These are phyloP conservation scores for Campylomormyrus tamandua DNA, from an alignment of 2,113 vertebrate species.

Conservation along the genomic window DNA sequence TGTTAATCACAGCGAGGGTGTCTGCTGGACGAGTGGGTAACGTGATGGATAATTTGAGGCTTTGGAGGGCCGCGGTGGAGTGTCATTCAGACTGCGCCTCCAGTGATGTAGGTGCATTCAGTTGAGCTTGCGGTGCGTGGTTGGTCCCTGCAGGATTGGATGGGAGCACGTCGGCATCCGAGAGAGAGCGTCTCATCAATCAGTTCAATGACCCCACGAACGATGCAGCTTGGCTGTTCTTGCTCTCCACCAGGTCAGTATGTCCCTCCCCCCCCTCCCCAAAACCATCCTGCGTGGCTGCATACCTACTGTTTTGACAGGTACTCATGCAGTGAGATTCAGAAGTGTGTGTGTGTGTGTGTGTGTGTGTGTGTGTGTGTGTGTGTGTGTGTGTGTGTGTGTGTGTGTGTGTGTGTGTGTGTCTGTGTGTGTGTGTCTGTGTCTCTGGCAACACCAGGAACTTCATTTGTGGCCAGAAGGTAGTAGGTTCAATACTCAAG, in stretches of 20 bases:
- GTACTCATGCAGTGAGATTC: background rate
- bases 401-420: background rate
- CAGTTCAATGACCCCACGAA: constrained; percentile 95
- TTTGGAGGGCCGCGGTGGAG: background rate
- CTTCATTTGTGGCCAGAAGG: background rate
- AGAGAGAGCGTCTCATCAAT: constrained; percentile 92
- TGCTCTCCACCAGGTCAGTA: constrained; percentile 87
- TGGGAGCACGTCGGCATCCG: constrained; percentile 90
- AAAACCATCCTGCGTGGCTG: background rate
- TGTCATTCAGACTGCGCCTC: background rate
- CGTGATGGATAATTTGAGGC: background rate
- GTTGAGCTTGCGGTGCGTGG: background rate
- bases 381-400: background rate
- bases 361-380: background rate
- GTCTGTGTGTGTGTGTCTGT: background rate
- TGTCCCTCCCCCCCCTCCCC: background rate
- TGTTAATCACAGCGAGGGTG: background rate
- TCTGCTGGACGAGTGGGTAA: constrained; percentile 11
- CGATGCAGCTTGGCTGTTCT: constrained; percentile 76
- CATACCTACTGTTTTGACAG: background rate
- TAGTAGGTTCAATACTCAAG: background rate
- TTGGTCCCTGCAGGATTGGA: constrained; percentile 71
- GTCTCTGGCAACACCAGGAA: background rate
- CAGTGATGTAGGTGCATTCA: background rate
- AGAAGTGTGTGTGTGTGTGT: background rate